Evolutionary conservation across 2,888 invertebrate genomes (phyloP), one percentile per base, ranked within the genome.

Genomic region (Agelastica alni): DNA sequence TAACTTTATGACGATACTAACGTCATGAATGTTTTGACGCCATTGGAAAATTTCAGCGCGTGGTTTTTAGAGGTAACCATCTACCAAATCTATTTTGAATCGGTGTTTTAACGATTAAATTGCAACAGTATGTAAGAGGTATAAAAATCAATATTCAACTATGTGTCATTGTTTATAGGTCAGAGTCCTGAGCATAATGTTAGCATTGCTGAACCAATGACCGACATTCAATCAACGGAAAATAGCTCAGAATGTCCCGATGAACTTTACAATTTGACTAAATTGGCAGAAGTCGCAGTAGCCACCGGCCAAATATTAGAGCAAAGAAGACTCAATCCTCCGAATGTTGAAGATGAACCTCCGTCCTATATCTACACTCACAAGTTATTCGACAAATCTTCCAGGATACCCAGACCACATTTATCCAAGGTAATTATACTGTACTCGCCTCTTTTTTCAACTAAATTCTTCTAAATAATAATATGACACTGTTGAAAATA

Each of bases 261-360:
- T 66, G 87, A 88, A 67, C 79, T 89, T 13, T 89, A 87, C 77
- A 89, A 89, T 71, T 78, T 89, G 47, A 88, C 87, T 32, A 87
- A 88, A 74, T 75, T 89, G 64, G 89, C 89, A 5, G 87, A 89
- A 75, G 87, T 88, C 42, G 86, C 87, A 1, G 86, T 86, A 0
- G 84, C 83, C 0, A 81, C 81, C 3, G 82, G 81, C 4, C 80
- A 81, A 51, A 74, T 82, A 60, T 77, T 81, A 59, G 79, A 80
- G 53, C 78, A 76, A 58, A 66, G 72, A 46, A 55, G 72, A 53
- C 64, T 72, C 43, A 71, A 70, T 10, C 62, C 70, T 1, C 57
- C 63, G 4, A 61, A 63, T 9, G 62, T 61, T 32, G 57, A 34
- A 36, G 65, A 69, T 45, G 64, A 66, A 22, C 58, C 61, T 14